These are phyloP conservation scores for Creontiades dilutus DNA, from an alignment of 2,888 invertebrate species.

Conservation along the genomic window DNA sequence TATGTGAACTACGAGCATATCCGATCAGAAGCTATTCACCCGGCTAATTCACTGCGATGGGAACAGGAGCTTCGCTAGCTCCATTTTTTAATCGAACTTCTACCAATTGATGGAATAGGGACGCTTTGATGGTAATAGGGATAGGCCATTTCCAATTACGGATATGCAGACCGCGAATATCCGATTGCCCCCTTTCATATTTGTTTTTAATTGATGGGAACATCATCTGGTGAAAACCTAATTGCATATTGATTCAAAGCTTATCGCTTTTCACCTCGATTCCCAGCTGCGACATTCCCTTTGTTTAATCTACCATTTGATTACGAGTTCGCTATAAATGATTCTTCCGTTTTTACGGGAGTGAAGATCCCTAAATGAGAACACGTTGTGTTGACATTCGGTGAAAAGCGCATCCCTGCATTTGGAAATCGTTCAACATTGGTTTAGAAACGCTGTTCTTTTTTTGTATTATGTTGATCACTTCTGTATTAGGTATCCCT, in stretches of 20 bases:
- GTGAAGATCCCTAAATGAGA: background rate
- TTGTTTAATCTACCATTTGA: conserved; percentile 12
- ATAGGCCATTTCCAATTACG: conserved; percentile 45
- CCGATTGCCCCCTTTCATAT: conserved; percentile 36
- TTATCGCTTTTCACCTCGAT: conserved; percentile 48
- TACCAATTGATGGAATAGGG: background rate
- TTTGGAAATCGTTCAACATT: too few relatives aligned
- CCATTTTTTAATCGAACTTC: background rate
- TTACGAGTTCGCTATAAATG: background rate
- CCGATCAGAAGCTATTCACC: background rate
- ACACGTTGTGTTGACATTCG: background rate
- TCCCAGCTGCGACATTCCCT: conserved; percentile 8
- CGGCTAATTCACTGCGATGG: conserved; percentile 7
- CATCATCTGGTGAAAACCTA: conserved; percentile 56
- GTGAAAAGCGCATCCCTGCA: too few relatives aligned
- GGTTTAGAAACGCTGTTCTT: too few relatives aligned
- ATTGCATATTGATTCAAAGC: conserved; percentile 55
- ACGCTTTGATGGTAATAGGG: conserved; percentile 7
- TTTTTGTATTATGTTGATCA: too few relatives aligned
- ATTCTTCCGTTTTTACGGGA: background rate
- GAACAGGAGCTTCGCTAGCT: background rate
- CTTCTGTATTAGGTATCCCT: too few relatives aligned
- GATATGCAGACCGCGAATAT: conserved; percentile 43
- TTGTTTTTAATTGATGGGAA: conserved; percentile 50
- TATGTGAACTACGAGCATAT: background rate